Evolutionary conservation across 1,140 invertebrate species (phyloP), one percentile per base, ranked within the genome.

Genomic region (Drosophila pachea): DNA sequence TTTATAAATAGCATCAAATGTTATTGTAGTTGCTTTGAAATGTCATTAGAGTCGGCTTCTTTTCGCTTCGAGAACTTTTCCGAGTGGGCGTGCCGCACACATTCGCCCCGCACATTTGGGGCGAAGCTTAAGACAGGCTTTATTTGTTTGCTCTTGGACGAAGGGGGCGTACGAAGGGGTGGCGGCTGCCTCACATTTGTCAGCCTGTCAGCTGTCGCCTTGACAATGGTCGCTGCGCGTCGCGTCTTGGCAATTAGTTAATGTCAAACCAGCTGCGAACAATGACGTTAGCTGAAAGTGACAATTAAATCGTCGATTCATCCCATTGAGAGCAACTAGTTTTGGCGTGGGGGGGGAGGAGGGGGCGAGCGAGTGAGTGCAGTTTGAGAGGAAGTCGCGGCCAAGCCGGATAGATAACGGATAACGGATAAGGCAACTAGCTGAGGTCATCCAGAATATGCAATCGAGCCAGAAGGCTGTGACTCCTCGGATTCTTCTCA

Each of bases 1-100:
- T 86, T 86, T 86, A 86, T 86, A 86, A 86, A 86, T 81, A 76
- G 73, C 79, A 73, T 73, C 73, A 78, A 84, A 78, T 78, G 76
- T 67, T 70, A 72, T 67, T 70, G 68, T 70, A 59, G 54, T 59
- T 59, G 31, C 64, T 68, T 68, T 72, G 42, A 68, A 68, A 72
- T 72, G 69, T 72, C 69, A 68, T 72, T 71, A 71, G 68, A 71
- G 43, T 43, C 54, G 48, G 45, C 36, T 52, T 65, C 33, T 38
- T 56, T 35, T n/a, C n/a, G 31, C 16, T 14, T 48, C 29, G 22
- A 22, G 22, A 22, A 22, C 22, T 22, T 22, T 22, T 22, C 22
- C 22, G 22, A 22, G 22, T 22, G 22, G 22, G 22, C 22, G 22
- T 62, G 45, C 42, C 47, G 36, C 63, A 58, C 63, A 58, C 54